Percentiles rank a stretch among this genome's conserved stretches.
These are phyloP conservation scores for Lobophora halterata DNA, from an alignment of 2,888 invertebrate species.

Conservation along the genomic window DNA sequence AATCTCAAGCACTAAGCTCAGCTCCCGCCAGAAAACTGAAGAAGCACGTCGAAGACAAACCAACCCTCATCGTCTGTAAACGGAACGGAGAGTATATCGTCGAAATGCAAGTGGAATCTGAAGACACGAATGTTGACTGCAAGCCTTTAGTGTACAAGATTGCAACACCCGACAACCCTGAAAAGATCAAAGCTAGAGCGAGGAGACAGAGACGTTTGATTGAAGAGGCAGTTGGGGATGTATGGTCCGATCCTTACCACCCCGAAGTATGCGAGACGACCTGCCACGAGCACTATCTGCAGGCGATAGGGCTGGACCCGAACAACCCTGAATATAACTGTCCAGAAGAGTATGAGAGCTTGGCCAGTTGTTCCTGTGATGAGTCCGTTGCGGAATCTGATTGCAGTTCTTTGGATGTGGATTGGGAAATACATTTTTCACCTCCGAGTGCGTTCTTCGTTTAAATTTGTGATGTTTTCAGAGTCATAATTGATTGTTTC, in stretches of 20 bases:
- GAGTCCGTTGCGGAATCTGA: too few relatives aligned
- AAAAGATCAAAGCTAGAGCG: constrained; percentile 43
- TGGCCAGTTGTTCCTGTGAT: too few relatives aligned
- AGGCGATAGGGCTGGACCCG: constrained; percentile 46
- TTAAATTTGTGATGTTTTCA: too few relatives aligned
- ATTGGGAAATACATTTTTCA: constrained; percentile 70
- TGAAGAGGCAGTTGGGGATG: constrained; percentile 41
- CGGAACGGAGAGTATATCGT: constrained; percentile 57
- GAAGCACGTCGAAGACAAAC: constrained; percentile 51
- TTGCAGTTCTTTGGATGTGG: constrained; percentile 57
- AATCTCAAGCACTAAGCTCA: constrained; percentile 21
- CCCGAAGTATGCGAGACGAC: constrained; percentile 53
- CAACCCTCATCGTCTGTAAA: constrained; percentile 57
- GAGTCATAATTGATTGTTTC: too few relatives aligned
- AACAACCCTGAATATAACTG: constrained; percentile 39
- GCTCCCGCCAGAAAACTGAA: constrained; percentile 46
- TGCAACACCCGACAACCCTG: constrained; percentile 47
- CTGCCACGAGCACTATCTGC: constrained; percentile 53
- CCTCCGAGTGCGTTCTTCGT: constrained; percentile 48
- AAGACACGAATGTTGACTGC: constrained; percentile 36
- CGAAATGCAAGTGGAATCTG: constrained; percentile 52
- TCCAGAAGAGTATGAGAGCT: constrained; percentile 24
- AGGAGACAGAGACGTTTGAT: constrained; percentile 41
- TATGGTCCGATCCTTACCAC: constrained; percentile 49
- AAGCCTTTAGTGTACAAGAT: constrained; percentile 59